Base-by-base conservation (phyloP, 2,113 vertebrate genomes). In the Colius striatus region DNA sequence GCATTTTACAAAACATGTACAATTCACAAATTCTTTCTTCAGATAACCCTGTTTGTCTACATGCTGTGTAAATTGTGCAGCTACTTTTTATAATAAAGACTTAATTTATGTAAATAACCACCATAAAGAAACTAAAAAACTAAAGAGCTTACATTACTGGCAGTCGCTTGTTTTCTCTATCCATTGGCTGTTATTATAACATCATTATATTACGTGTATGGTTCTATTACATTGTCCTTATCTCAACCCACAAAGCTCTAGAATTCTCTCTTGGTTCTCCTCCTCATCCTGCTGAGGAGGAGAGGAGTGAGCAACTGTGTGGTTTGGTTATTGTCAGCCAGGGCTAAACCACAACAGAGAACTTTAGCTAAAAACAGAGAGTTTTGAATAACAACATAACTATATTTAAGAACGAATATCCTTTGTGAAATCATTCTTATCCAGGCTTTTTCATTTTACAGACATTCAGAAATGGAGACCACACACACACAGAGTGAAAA, bases 1-100 rank as follows among this genome's bases (percentile, higher is more conserved):
- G 8, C 23, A 45, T 57, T 83, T 67, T 36, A 72, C 34, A 57
- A 73, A 43, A 4, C 0, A 0, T 2, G 1, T 13, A 71, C 11
- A 54, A 32, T 18, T 72, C 0, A 0, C 5, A 63, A 62, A 11
- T 22, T 41, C 6, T 71, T 11, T 63, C 50, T 78, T 81, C 32
- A 32, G 48, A n/a, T 6, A 71, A 57, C 3, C 21, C 73, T 47
- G 13, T 36, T 71, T 84, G 5, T 57, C 53, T 29, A 68, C 6
- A 14, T 32, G 36, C 23, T 87, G 16, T 48, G 30, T 55, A 70
- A 73, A 61, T 6, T 18, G 27, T 41, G 10, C 45, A 34, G 14
- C 12, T 55, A 23, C 10, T 43, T 84, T 48, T 65, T 21, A 11
- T 26, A 27, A 41, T 6, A 65, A n/a, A 87, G 22, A 61, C 13